Base-by-base conservation (phyloP, 2,888 invertebrate genomes). In the Sinohyriopsis cumingii region DNA sequence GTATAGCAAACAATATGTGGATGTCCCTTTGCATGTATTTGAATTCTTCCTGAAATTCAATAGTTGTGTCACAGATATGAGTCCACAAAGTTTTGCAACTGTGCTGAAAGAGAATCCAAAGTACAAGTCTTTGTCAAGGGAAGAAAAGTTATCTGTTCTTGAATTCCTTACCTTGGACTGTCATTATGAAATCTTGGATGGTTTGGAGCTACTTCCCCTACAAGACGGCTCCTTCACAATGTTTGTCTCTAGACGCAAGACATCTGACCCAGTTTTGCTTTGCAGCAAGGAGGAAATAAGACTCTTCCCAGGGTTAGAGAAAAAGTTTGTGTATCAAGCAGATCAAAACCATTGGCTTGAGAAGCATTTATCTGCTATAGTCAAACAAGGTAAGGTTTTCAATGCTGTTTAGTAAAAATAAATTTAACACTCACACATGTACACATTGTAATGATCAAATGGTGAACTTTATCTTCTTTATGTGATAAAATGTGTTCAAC, bases 241-340 rank as follows among this genome's bases (percentile, higher is more conserved):
- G 22, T 69, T 77, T 53, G 57, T 24, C 6, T 24, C 24, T 12
- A 57, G 54, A 9, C 28, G 33, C 6, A 45, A 15, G 3, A 28
- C 33, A 45, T 45, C 45, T 3, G 45, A 20, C 15, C 25, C 15
- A 2, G 63, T 72, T 7, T 71, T 62, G 45, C 20, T 72, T n/a
- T 71, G 71, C 25, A 55, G 57, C 18, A 66, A 67, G 59, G 64
- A 59, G 57, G 62, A 62, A 56, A 59, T 63, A n/a, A 22, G 57
- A 28, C 24, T 80, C 28, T 69, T 80, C 61, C 72, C 75, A 15
- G 73, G 75, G 6, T 65, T 72, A 24, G 72, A 73, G 55, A 65
- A 68, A 5, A 24, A 12, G 9, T 64, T 73, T 25, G 60, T 76
- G 28, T 55, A 56, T 9, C 59, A n/a, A 18, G 15, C n/a, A 45